Conservation (phyloP, 2,888 invertebrate species). For the Dusona sp. region DNA sequence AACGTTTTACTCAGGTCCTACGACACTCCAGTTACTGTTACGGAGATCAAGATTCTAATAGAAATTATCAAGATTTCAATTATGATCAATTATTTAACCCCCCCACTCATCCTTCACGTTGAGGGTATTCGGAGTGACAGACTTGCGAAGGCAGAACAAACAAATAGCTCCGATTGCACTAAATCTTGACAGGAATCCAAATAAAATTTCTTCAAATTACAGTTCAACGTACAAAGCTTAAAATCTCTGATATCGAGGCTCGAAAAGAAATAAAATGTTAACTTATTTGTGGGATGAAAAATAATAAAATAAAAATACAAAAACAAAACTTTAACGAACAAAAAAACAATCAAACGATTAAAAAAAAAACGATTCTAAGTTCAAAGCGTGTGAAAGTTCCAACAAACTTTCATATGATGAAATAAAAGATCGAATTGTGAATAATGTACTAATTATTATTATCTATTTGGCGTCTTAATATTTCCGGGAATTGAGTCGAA, state of each 20-base stretch:
- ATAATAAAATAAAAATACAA: neutral
- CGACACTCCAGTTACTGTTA: slow-evolving; percentile 1
- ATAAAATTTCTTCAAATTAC: too few species aligned
- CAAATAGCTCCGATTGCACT: too few species aligned
- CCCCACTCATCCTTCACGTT: neutral
- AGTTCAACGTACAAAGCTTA: too few species aligned
- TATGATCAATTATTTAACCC: too few species aligned
- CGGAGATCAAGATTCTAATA: slow-evolving; percentile 39
- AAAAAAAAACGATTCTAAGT: neutral
- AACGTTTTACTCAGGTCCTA: neutral
- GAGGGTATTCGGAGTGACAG: neutral
- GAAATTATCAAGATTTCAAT: slow-evolving; percentile 28
- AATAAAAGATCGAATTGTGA: neutral
- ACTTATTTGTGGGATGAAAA: too few species aligned
- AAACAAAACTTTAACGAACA: neutral
- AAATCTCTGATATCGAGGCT: too few species aligned
- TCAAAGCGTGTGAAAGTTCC: too few species aligned
- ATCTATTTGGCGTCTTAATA: neutral
- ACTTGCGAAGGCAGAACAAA: too few species aligned
- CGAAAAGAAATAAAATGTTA: too few species aligned
- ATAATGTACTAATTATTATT: neutral
- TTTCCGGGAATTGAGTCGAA: neutral
- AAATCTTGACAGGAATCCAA: too few species aligned
- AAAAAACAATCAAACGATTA: too few species aligned
- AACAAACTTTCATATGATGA: neutral